Evolutionary conservation across 2,797 vertebrate genomes (phyloP).

Genomic region (Carapus acus): DNA sequence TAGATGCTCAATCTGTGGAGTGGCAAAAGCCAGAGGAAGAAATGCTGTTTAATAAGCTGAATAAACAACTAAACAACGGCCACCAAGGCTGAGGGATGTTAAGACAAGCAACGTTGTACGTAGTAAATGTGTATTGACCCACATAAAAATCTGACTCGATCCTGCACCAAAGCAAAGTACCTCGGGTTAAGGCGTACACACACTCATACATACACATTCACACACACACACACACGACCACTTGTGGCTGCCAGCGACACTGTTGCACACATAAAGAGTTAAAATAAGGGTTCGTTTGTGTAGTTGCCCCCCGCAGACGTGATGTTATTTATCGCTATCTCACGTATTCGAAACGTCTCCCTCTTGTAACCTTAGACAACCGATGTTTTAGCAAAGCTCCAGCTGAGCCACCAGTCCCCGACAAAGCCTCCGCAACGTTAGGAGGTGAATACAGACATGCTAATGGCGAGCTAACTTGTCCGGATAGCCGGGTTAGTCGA

Average conservation of each 20-base stretch:
- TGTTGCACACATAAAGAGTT: conserved; percentile 2
- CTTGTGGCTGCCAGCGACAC: conserved; percentile 60
- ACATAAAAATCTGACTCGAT: conserved; percentile 3
- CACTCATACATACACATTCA: too few species aligned
- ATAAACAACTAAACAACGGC: neutral
- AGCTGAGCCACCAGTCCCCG: conserved; percentile 7
- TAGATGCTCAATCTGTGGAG: conserved; percentile 40
- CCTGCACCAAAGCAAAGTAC: neutral
- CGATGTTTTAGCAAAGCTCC: conserved; percentile 1
- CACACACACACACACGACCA: conserved; percentile 47
- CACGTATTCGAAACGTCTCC: neutral
- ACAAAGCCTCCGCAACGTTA: conserved; percentile 15
- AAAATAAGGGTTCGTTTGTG: neutral
- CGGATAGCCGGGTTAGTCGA: conserved; percentile 6
- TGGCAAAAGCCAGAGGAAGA: too few species aligned
- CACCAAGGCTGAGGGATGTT: neutral
- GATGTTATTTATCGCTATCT: conserved; percentile 4
- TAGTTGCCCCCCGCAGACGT: neutral
- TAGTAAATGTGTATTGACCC: neutral
- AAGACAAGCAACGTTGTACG: neutral
- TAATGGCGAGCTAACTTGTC: conserved; percentile 22
- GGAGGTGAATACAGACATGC: conserved; percentile 13
- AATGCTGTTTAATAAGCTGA: neutral
- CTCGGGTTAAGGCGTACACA: conserved; percentile 6
- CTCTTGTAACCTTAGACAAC: neutral